Conservation (phyloP, 1,140 invertebrate genomes). For the Drosophila virilis region DNA sequence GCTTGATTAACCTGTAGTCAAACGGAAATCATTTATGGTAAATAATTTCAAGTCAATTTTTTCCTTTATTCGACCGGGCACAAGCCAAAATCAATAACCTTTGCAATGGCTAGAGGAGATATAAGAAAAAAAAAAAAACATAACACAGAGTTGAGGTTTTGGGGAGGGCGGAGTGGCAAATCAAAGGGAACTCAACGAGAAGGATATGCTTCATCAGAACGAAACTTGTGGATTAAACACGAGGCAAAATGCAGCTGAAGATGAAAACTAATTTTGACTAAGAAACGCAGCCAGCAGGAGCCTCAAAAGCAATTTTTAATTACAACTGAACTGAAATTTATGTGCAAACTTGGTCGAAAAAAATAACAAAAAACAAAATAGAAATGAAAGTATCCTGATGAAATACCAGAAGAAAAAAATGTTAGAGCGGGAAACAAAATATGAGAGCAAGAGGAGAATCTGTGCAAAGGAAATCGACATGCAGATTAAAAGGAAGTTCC, state of each 20-base stretch:
- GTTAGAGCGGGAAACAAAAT: slow-evolving; percentile 17
- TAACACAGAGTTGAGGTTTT: no score
- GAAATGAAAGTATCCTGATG: slow-evolving; percentile 11
- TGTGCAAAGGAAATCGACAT: slow-evolving; percentile 82
- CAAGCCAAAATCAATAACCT: not conserved
- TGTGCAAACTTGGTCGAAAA: slow-evolving; percentile 64
- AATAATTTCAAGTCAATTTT: slow-evolving; percentile 8
- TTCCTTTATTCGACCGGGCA: not conserved
- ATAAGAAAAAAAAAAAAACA: no score
- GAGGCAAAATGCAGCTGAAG: slow-evolving; percentile 9
- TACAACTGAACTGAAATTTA: slow-evolving; percentile 78
- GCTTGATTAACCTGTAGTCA: not conserved
- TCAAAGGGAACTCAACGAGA: slow-evolving; percentile 14
- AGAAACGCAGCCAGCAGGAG: slow-evolving; percentile 48
- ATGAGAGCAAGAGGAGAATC: slow-evolving; percentile 53
- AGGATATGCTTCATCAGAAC: slow-evolving; percentile 12
- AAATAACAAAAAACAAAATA: no score
- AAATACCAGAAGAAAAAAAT: slow-evolving; percentile 23
- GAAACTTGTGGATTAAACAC: slow-evolving; percentile 33
- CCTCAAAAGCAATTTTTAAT: slow-evolving; percentile 80
- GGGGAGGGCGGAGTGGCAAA: not conserved
- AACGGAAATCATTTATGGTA: slow-evolving; percentile 2
- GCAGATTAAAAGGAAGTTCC: slow-evolving; percentile 82
- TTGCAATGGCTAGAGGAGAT: not conserved
- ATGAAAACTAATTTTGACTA: slow-evolving; percentile 71